phyloP scores from a whole-genome alignment of 2,113 vertebrate species.

The Tauraco erythrolophus region DNA sequence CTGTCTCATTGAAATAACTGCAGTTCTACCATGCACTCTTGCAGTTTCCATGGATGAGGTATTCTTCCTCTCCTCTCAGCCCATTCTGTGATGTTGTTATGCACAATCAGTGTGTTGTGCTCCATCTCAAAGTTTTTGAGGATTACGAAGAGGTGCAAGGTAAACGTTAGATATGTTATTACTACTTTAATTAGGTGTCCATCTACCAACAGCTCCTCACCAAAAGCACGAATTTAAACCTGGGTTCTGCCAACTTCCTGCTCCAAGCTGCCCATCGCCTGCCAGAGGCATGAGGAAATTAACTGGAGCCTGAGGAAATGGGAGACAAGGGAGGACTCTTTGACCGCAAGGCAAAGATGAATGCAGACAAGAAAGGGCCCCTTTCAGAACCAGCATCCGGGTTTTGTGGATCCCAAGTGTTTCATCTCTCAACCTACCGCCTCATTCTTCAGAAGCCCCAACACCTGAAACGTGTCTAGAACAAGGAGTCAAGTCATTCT shows the following conservation, averaged over 20 bases:
- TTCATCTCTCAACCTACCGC: not conserved
- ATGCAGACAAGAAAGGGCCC: not conserved
- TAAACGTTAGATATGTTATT: conserved; percentile 13
- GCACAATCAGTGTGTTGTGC: not conserved
- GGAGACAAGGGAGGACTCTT: not conserved
- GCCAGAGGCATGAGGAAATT: not conserved
- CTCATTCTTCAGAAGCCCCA: not conserved
- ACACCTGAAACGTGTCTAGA: not conserved
- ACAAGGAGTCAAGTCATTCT: not conserved
- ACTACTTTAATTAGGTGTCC: not conserved
- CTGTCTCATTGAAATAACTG: not conserved
- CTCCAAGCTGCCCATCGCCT: not conserved
- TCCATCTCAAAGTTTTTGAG: not conserved
- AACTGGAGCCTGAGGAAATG: not conserved
- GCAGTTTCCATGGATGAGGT: not conserved
- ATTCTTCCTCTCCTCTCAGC: not conserved
- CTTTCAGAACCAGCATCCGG: not conserved
- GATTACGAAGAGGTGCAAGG: conserved; percentile 3
- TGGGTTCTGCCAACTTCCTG: not conserved
- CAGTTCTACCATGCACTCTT: not conserved
- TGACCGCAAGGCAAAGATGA: not conserved
- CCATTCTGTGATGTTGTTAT: not conserved
- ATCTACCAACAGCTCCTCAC: not conserved
- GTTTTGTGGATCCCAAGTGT: not conserved
- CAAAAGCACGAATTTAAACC: not conserved